Evolutionary conservation across 2,113 vertebrate species (phyloP).

Genomic region (Pandion haliaetus): DNA sequence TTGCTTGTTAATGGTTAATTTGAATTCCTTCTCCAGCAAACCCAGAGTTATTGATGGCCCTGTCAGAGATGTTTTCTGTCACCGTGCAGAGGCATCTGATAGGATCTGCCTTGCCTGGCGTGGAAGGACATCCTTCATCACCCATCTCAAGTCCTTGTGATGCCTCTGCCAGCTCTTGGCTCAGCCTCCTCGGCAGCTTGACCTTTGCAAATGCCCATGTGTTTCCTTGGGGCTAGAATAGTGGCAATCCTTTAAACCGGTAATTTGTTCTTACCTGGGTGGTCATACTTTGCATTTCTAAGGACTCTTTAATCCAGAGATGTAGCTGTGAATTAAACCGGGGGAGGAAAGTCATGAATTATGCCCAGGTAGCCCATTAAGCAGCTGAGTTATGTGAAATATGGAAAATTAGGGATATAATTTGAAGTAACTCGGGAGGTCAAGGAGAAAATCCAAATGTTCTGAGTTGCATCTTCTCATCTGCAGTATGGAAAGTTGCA

Average conservation of each 20-base stretch:
- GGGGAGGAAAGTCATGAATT: not conserved
- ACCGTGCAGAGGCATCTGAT: not conserved
- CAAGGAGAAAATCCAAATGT: not conserved
- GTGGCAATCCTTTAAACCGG: not conserved
- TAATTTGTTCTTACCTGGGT: not conserved
- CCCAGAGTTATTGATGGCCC: not conserved
- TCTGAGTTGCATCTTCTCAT: not conserved
- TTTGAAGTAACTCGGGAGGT: not conserved
- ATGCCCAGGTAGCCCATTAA: not conserved
- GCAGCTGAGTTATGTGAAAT: not conserved
- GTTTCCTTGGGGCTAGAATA: not conserved
- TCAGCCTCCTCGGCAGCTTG: not conserved
- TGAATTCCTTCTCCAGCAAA: not conserved
- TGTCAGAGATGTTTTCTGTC: not conserved
- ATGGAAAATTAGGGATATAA: not conserved
- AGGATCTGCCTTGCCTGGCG: not conserved
- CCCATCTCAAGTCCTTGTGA: not conserved
- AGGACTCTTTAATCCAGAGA: not conserved
- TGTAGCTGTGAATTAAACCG: not conserved
- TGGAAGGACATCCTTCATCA: not conserved
- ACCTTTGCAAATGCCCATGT: not conserved
- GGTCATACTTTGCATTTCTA: not conserved
- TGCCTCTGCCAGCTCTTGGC: not conserved
- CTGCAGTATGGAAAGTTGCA: not conserved
- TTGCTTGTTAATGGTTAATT: rapidly evolving